These are phyloP conservation scores for Nemurella pictetii DNA, from an alignment of 2,888 invertebrate species.

Conservation along the genomic window DNA sequence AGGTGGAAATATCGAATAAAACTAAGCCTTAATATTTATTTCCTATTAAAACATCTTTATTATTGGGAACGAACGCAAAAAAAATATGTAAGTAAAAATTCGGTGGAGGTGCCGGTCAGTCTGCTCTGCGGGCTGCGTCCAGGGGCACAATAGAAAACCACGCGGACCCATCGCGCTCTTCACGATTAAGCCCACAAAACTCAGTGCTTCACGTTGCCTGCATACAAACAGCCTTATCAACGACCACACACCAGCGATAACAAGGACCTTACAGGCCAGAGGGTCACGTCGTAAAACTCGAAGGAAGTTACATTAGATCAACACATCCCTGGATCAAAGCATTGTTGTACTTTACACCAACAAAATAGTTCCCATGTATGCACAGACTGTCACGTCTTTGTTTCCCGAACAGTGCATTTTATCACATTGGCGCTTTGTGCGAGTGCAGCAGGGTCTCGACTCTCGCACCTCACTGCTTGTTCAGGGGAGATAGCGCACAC, in stretches of 20 bases:
- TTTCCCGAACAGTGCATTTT: constrained; percentile 26
- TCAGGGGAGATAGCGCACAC: constrained; percentile 12
- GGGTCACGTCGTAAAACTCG: not conserved
- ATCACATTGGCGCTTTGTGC: constrained; percentile 24
- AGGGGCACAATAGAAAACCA: not conserved
- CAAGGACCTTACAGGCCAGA: not conserved
- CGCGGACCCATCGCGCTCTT: not conserved
- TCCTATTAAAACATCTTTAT: no score
- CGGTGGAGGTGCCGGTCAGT: not conserved
- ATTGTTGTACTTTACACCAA: not conserved
- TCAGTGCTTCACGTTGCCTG: not conserved
- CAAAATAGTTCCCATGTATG: constrained; percentile 6
- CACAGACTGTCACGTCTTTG: constrained; percentile 18
- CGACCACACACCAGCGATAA: not conserved
- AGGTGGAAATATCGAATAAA: no score
- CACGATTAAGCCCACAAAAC: not conserved
- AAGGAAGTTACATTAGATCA: not conserved
- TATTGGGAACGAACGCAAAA: not conserved
- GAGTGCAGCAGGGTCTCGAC: not conserved
- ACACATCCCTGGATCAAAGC: not conserved
- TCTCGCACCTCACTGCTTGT: not conserved
- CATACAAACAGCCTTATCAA: not conserved
- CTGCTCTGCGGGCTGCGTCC: not conserved
- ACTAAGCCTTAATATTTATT: no score
- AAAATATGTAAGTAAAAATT: not conserved